Conservation (phyloP, 2,888 invertebrate genomes). For the Machimus atricapillus region DNA sequence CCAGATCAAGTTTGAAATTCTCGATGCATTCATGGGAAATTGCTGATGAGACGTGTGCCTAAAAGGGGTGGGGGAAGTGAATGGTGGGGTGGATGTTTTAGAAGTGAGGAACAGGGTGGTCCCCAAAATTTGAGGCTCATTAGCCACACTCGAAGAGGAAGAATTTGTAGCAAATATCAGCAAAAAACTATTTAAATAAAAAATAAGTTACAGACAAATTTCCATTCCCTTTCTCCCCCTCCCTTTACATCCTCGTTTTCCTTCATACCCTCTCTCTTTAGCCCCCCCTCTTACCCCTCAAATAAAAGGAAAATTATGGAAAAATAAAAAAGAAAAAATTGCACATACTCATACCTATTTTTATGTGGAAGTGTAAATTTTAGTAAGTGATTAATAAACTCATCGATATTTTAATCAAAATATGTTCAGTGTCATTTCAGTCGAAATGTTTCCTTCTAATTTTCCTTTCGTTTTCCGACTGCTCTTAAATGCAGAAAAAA, state of each 20-base stretch:
- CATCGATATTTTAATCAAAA: too few species aligned
- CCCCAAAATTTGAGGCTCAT: neutral
- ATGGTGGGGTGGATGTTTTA: neutral
- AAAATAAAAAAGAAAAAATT: neutral
- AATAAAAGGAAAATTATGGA: neutral
- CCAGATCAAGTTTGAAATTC: neutral
- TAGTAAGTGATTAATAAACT: too few species aligned
- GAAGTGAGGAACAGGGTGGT: neutral
- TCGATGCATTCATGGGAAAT: neutral
- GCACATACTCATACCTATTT: neutral
- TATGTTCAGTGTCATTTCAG: too few species aligned
- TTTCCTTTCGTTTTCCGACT: too few species aligned
- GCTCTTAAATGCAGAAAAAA: too few species aligned
- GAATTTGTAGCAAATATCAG: neutral
- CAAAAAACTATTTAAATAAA: neutral
- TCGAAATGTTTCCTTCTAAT: too few species aligned
- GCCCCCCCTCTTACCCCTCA: neutral
- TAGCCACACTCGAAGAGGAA: neutral
- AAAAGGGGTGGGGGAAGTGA: neutral
- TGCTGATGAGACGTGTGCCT: neutral
- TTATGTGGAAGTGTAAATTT: too few species aligned
- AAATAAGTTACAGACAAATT: neutral
- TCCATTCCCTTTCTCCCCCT: neutral
- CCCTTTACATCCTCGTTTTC: too few species aligned
- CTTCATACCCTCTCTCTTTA: neutral